Percentiles rank a stretch among this genome's conserved stretches.
phyloP scores from a whole-genome alignment of 2,797 vertebrate genomes.

The Phaenicophaeus curvirostris region DNA sequence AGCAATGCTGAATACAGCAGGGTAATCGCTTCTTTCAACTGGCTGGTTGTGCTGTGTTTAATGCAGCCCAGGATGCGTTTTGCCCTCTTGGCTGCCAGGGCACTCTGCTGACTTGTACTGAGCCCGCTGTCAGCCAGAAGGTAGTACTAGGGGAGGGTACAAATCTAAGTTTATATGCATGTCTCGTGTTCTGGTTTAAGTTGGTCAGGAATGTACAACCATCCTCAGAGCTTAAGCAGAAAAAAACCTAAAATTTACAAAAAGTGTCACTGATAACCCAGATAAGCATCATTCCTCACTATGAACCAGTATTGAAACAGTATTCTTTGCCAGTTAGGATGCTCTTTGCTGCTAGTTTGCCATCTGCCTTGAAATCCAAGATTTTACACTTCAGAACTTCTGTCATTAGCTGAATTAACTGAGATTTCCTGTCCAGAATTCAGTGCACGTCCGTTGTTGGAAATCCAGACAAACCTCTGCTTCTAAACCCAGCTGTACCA shows the following conservation, averaged over 20 bases:
- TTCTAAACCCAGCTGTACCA: neutral
- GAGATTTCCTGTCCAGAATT: neutral
- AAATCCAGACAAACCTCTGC: neutral
- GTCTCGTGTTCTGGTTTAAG: neutral
- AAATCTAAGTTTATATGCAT: neutral
- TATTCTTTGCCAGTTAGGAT: neutral
- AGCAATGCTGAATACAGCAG: too few species aligned
- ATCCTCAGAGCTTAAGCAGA: neutral
- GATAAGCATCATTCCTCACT: neutral
- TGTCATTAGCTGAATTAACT: neutral
- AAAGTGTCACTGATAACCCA: neutral
- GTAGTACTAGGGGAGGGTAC: neutral
- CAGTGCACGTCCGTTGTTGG: neutral
- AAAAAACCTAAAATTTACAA: neutral
- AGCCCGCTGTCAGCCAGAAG: neutral
- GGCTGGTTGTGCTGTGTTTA: too few species aligned
- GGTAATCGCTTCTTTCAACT: too few species aligned
- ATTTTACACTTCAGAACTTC: neutral
- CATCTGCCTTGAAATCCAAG: neutral
- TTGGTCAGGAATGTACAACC: neutral
- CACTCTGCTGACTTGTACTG: neutral
- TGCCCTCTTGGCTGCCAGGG: neutral
- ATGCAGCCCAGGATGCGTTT: too few species aligned
- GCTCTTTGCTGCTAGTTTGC: neutral
- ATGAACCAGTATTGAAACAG: neutral